Base-by-base conservation (phyloP, 2,113 vertebrate genomes). In the Myanophis thanlyinensis region DNA sequence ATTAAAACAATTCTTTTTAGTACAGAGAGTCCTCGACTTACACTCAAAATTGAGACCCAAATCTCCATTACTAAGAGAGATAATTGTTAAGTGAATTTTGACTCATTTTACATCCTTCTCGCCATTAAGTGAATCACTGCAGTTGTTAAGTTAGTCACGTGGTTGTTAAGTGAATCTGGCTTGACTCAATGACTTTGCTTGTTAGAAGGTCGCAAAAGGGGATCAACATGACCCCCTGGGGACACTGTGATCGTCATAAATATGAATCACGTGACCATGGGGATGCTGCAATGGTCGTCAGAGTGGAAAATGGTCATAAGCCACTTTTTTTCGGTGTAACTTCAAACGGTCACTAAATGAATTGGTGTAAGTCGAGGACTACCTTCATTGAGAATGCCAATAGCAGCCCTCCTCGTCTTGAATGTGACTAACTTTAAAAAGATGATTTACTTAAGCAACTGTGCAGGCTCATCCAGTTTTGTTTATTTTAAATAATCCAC, bases 41-140 rank as follows among this genome's bases (percentile, higher is more conserved):
- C 3, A 25, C 27, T 9, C 25, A 59, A 59, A 59, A 10, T 1
- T 27, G 23, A 27, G 23, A 27, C 2, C 52, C 54, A 56, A 56
- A 56, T 56, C 54, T 56, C 54, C 23, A 56, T 9, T 56, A 56
- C 59, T n/a, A 62, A n/a, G 59, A 1, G 30, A 67, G 11, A 13
- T 4, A n/a, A 67, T 67, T 67, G 59, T 67, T 67, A 12, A n/a
- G 30, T n/a, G 27, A 30, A 30, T n/a, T 27, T 91, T 93, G 56
- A 92, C 2, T 91, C 2, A 53, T 54, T 87, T 89, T 94, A 56
- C 15, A 93, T 92, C 93, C 95, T 67, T 94, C 93, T 52, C 46
- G 90, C 92, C 90, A 47, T 67, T 47, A 48, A 9, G 10, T 84
- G 27, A 62, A 62, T 62, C 27, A 30, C 7, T 11, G 25, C 25